A percentile compares a stretch with the other conserved stretches of the same genome.
Conservation (phyloP, 2,113 vertebrate species). For the Psittacula cyanocephala region DNA sequence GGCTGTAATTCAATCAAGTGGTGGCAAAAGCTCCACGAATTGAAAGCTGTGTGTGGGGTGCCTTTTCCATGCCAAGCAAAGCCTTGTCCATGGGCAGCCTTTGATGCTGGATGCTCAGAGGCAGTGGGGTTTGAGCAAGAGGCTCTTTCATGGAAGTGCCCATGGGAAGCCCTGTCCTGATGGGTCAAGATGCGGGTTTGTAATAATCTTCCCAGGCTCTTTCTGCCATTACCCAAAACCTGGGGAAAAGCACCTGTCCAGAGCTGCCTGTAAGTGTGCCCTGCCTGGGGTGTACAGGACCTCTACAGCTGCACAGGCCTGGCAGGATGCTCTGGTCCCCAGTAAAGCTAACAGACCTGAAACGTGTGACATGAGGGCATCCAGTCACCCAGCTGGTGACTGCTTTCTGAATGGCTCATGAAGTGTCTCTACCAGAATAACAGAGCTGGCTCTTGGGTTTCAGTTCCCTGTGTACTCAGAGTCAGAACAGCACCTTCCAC, state of each 20-base stretch:
- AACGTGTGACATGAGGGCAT: neutral
- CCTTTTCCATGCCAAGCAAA: neutral
- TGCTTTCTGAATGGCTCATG: neutral
- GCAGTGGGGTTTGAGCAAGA: neutral
- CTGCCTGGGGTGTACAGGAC: neutral
- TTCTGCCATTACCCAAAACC: neutral
- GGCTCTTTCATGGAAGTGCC: neutral
- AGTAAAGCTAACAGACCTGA: neutral
- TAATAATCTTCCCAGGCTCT: neutral
- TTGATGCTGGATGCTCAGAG: rapidly evolving
- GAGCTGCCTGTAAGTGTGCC: neutral
- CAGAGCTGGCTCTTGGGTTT: neutral
- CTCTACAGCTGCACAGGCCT: neutral
- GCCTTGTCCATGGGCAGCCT: rapidly evolving
- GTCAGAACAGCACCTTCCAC: neutral
- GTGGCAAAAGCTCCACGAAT: neutral
- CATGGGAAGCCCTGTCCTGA: neutral
- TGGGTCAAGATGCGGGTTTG: neutral
- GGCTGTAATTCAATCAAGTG: neutral
- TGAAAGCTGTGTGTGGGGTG: rapidly evolving
- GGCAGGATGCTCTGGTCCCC: neutral
- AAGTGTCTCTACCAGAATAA: neutral
- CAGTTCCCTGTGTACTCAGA: neutral
- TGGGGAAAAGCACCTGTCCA: neutral
- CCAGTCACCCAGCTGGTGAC: neutral